A percentile compares a stretch with the other conserved stretches of the same genome.
Conservation (phyloP, 2,113 vertebrate genomes). For the Henicopernis longicauda region DNA sequence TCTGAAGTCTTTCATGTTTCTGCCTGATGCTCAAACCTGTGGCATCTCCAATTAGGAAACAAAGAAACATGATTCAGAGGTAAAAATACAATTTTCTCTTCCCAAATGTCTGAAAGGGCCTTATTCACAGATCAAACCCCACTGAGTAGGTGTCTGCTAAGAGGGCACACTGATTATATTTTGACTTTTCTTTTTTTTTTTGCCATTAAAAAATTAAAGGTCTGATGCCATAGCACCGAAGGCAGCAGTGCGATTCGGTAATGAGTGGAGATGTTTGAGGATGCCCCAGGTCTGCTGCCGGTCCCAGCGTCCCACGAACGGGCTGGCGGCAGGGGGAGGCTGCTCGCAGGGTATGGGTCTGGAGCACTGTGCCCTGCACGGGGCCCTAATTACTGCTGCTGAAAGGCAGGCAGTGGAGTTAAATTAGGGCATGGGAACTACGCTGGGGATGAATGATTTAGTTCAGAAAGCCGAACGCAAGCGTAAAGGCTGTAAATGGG, state of each 20-base stretch:
- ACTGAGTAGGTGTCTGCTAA: neutral
- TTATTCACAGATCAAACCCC: neutral
- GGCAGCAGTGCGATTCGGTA: neutral
- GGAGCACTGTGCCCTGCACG: neutral
- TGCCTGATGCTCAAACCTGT: neutral
- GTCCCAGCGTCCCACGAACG: rapidly evolving
- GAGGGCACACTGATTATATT: neutral
- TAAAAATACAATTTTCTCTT: neutral
- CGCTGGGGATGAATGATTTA: neutral
- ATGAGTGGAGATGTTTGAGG: neutral
- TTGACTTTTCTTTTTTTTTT: neutral
- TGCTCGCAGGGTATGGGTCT: neutral
- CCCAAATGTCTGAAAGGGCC: neutral
- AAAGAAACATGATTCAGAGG: neutral
- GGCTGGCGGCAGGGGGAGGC: rapidly evolving
- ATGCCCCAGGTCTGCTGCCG: neutral
- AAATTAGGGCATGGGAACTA: neutral
- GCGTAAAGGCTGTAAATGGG: neutral
- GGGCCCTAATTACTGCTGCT: neutral
- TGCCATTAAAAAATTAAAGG: neutral
- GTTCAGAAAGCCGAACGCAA: neutral
- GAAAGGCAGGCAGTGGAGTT: neutral
- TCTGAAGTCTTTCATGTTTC: neutral
- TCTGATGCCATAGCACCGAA: rapidly evolving
- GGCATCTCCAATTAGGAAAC: neutral